A percentile compares a stretch with the other conserved stretches of the same genome.
These are phyloP conservation scores for Heliconius congener DNA, from an alignment of 1,140 invertebrate genomes.

Conservation along the genomic window DNA sequence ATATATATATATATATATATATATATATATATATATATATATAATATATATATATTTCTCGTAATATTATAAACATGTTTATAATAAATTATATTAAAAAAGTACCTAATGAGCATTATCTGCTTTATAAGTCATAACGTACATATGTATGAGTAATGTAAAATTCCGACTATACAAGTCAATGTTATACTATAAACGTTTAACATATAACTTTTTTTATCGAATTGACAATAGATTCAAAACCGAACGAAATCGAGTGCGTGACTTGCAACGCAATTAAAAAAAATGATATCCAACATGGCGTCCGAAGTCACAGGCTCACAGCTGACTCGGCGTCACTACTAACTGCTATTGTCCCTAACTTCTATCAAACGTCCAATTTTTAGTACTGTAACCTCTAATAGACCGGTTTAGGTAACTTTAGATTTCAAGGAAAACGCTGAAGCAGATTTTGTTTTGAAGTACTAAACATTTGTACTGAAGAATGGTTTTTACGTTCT, in stretches of 20 bases:
- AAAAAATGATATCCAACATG: constrained; percentile 69
- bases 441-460: constrained; percentile 12
- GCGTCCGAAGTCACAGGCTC: constrained; percentile 59
- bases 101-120: not conserved
- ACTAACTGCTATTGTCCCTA: constrained; percentile 46
- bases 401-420: constrained; percentile 10
- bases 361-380: constrained; percentile 29
- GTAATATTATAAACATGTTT: not conserved
- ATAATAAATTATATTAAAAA: not conserved
- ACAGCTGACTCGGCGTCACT: constrained; percentile 71
- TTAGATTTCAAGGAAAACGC: not conserved
- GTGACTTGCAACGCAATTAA: constrained; percentile 62
- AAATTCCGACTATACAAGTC: constrained; percentile 7
- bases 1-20: too few species aligned
- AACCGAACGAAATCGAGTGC: constrained; percentile 56
- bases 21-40: too few species aligned
- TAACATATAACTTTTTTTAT: constrained; percentile 12
- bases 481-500: not conserved
- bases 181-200: constrained; percentile 31
- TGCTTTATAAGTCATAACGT: not conserved
- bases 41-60: too few species aligned
- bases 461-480: constrained; percentile 12
- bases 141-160: not conserved
- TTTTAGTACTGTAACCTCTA: constrained; percentile 23
- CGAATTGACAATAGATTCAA: constrained; percentile 47